Percentiles rank a stretch among this genome's conserved stretches.
Evolutionary conservation across 2,888 invertebrate species (phyloP).

Genomic region (Rotaria macrura): DNA sequence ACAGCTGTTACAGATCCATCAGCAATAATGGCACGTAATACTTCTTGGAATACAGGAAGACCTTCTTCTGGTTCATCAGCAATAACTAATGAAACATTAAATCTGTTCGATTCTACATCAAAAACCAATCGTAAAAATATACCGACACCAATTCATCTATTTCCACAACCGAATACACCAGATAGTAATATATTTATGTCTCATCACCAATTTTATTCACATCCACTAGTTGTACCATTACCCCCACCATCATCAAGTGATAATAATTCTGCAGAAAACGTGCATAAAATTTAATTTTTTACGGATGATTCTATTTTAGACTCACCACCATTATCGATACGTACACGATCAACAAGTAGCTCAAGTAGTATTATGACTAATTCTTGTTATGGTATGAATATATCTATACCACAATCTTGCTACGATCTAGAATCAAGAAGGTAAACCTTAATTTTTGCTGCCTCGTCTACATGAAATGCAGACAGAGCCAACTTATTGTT

Average conservation of each 20-base stretch:
- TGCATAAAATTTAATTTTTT: neutral
- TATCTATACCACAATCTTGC: neutral
- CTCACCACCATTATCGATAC: neutral
- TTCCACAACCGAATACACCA: neutral
- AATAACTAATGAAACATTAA: neutral
- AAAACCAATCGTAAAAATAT: neutral
- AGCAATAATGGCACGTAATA: neutral
- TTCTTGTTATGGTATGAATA: neutral
- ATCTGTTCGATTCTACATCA: neutral
- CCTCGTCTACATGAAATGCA: neutral
- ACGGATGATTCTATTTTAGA: too few relatives aligned
- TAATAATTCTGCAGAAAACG: neutral
- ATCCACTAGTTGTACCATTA: neutral
- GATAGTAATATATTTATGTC: neutral
- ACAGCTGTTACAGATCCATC: neutral
- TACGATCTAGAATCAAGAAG: neutral
- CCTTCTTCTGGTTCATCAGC: neutral
- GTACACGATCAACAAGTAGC: neutral
- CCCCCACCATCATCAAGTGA: neutral
- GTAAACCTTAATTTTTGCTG: neutral
- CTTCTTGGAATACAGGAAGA: neutral
- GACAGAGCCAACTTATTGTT: too few relatives aligned
- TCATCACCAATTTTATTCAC: neutral
- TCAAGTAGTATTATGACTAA: neutral
- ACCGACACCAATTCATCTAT: neutral